Base-by-base conservation (phyloP, 2,888 invertebrate genomes). In the Amaurobius ferox region DNA sequence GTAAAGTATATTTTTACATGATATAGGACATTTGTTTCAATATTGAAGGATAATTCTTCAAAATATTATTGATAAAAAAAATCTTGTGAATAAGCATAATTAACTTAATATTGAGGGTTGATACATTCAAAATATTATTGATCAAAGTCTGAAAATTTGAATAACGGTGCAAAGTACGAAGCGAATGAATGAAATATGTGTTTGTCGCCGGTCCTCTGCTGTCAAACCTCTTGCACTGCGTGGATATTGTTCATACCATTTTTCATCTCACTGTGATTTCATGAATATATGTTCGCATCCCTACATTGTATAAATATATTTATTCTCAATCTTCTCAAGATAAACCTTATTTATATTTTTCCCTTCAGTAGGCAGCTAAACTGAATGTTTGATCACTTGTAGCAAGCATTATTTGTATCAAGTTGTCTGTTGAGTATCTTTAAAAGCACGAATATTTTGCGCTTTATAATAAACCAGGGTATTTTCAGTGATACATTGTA, bases 321-420 rank as follows among this genome's bases (percentile, higher is more conserved):
- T 44, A 44, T 44, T 44, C 44, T 11, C 7, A 11, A 44, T 44
- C 16, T 44, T 44, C n/a, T 44, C n/a, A 5, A 44, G 9, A 44
- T n/a, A 29, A 28, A 64, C 28, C 28, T 28, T 64, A 29, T 64
- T 64, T 64, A 64, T 64, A 64, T 64, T 66, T 81, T 68, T 62
- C 81, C 81, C 81, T 83, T 83, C 81, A 64, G 81, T 83, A 83
- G 81, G 81, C 81, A 83, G 81, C 81, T 83, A 83, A 73, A 62
- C 64, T 40, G 40, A 44, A 40, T 44, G 67, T 68, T 6, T n/a
- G 1, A 55, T 23, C 55, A 23, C 2, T 5, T 23, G 55, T 44
- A 44, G 44, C n/a, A 44, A n/a, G 16, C 44, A 44, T 44, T 44
- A 16, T 44, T 44, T 44, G 44, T 44, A 44, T 16, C 16, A 13